Conservation (phyloP, 2,797 vertebrate genomes). For the Micropoecilia bifurca region DNA sequence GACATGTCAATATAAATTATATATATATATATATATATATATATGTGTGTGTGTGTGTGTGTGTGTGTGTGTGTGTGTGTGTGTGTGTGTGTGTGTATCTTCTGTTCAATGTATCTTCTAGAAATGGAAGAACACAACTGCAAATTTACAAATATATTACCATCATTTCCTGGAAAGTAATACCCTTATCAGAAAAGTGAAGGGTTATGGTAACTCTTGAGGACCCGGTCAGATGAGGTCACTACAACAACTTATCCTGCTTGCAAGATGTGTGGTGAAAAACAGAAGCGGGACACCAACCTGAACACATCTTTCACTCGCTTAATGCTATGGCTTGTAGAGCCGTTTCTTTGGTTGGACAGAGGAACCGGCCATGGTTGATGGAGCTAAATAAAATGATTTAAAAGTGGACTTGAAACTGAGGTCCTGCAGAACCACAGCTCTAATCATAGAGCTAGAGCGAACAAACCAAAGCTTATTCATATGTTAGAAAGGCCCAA, state of each 20-base stretch:
- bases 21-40: too few species aligned
- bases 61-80: too few species aligned
- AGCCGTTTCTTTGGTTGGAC: neutral
- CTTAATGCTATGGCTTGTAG: neutral
- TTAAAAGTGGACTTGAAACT: too few species aligned
- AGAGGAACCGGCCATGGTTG: neutral
- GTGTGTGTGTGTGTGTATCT: too few species aligned
- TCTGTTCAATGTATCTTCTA: neutral
- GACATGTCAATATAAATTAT: too few species aligned
- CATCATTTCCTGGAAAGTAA: neutral
- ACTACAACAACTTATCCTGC: neutral
- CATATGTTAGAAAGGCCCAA: neutral
- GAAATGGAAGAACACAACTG: neutral
- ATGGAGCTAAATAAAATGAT: neutral
- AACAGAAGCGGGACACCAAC: neutral
- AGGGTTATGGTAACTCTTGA: neutral
- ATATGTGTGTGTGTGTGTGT: too few species aligned
- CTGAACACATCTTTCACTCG: neutral
- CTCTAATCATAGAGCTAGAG: neutral
- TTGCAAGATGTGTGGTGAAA: neutral
- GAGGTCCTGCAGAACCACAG: too few species aligned
- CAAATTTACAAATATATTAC: neutral
- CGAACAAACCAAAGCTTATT: neutral
- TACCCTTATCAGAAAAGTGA: neutral
- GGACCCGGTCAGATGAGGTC: neutral